These are phyloP conservation scores for Aphelocoma coerulescens DNA, from an alignment of 2,113 vertebrate genomes.

Conservation along the genomic window DNA sequence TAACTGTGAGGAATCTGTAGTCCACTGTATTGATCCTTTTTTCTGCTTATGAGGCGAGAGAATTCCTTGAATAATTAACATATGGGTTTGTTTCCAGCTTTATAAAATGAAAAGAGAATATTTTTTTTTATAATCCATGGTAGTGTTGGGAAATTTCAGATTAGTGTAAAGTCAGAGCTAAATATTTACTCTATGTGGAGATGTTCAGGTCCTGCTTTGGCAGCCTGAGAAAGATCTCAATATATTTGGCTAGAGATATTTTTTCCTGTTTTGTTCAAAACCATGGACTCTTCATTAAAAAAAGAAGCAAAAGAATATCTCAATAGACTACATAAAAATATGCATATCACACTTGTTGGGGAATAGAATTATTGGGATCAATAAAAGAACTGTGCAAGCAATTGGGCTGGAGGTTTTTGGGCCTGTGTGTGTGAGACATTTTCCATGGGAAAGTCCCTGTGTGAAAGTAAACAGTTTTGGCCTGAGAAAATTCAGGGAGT, in stretches of 20 bases:
- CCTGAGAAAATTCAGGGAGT: too few species aligned
- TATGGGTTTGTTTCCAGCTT: neutral
- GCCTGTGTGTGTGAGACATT: too few species aligned
- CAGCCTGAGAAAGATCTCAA: neutral
- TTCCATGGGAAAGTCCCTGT: too few species aligned
- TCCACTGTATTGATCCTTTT: neutral
- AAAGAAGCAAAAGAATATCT: conserved; percentile 4
- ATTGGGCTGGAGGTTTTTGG: too few species aligned
- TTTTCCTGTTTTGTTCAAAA: conserved; percentile 35
- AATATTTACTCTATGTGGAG: neutral
- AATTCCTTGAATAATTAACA: neutral
- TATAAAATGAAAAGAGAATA: neutral
- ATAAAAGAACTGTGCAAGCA: too few species aligned
- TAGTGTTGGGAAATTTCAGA: neutral
- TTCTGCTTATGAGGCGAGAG: neutral
- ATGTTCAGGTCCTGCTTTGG: neutral
- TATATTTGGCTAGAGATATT: neutral
- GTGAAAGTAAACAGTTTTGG: too few species aligned
- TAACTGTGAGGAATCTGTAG: neutral
- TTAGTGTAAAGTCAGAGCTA: neutral
- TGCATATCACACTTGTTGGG: neutral
- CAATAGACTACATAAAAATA: conserved; percentile 42
- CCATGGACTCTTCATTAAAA: neutral
- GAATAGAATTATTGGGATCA: too few species aligned
- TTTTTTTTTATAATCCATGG: neutral